Evolutionary conservation across 2,797 vertebrate genomes (phyloP).

Genomic region (Coranthus polyacanthus): DNA sequence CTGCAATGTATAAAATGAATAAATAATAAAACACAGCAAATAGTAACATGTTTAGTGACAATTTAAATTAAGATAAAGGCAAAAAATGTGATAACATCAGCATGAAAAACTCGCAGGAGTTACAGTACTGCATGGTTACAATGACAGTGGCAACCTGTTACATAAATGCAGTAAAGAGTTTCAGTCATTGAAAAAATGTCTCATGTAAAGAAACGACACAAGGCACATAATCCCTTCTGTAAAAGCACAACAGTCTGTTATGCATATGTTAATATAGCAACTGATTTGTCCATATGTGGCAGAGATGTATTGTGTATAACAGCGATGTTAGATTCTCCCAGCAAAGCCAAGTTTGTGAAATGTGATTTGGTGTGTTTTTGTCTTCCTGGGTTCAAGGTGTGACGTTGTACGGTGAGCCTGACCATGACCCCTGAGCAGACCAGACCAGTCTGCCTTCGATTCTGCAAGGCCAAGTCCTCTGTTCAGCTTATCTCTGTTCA

Average conservation of each 20-base stretch:
- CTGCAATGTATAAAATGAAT: conserved; percentile 83
- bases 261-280: not conserved
- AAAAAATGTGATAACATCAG: conserved; percentile 18
- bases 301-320: conserved; percentile 13
- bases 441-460: conserved; percentile 30
- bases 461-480: conserved; percentile 12
- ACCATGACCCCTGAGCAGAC: conserved; percentile 16
- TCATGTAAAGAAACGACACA: not conserved
- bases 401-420: not conserved
- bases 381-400: no score
- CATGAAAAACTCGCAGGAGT: conserved; percentile 42
- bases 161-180: conserved; percentile 31
- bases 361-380: conserved; percentile 22
- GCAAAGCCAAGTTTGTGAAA: conserved; percentile 47
- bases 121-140: conserved; percentile 31
- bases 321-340: conserved; percentile 8
- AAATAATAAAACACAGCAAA: conserved; percentile 86
- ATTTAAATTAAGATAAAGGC: conserved; percentile 63
- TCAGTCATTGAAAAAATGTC: conserved; percentile 49
- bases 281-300: conserved; percentile 19
- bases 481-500: conserved; percentile 36
- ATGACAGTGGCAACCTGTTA: conserved; percentile 24
- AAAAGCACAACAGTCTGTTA: not conserved
- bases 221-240: conserved; percentile 28
- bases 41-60: conserved; percentile 58